Percentiles rank a stretch among this genome's conserved stretches.
These are phyloP conservation scores for Melitaea cinxia DNA, from an alignment of 1,140 invertebrate species.

Conservation along the genomic window DNA sequence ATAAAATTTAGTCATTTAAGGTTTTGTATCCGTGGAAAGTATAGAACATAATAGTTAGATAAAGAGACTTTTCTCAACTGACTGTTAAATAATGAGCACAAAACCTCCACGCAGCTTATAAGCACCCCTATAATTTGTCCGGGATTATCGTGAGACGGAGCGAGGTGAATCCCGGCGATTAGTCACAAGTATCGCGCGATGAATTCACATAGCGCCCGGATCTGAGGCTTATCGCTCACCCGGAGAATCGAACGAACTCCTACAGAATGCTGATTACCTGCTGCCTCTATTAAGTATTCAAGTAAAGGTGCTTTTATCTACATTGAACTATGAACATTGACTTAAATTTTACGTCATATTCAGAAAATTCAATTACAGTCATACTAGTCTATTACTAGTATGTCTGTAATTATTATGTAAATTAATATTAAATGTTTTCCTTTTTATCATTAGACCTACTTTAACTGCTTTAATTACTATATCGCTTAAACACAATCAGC, in stretches of 20 bases:
- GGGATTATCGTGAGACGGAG: constrained; percentile 72
- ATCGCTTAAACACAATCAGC: no score
- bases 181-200: constrained; percentile 75
- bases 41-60: background rate
- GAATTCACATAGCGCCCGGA: constrained; percentile 62
- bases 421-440: no score
- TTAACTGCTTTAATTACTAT: no score
- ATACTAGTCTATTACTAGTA: no score
- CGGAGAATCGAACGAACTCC: constrained; percentile 57
- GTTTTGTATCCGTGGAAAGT: background rate
- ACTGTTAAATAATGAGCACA: constrained; percentile 70
- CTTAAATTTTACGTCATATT: background rate
- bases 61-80: constrained; percentile 39
- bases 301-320: constrained; percentile 66
- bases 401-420: no score
- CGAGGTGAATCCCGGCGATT: constrained; percentile 72
- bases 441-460: no score
- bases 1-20: background rate
- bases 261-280: constrained; percentile 69
- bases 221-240: constrained; percentile 62
- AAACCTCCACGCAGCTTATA: constrained; percentile 59
- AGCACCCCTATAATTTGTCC: constrained; percentile 74
- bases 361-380: background rate
- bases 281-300: constrained; percentile 67
- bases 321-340: constrained; percentile 55